Percentiles rank a stretch among this genome's conserved stretches.
phyloP scores from a whole-genome alignment of 1,140 invertebrate species.

The Mamestra configurata region DNA sequence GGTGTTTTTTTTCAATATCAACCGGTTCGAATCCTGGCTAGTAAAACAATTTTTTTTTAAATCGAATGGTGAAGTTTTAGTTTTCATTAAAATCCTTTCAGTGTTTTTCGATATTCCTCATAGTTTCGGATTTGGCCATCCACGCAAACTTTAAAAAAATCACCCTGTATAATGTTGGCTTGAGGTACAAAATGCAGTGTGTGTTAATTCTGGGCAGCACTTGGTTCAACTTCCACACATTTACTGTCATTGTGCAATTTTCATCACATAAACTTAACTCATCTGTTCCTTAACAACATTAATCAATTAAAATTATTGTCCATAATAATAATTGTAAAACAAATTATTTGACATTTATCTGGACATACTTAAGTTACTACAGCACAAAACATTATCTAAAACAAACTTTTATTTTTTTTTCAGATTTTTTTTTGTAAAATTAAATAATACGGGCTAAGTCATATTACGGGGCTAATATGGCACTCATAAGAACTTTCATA shows the following conservation, averaged over 20 bases:
- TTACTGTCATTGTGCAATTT: background rate
- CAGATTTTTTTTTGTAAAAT: background rate
- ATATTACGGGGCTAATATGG: background rate
- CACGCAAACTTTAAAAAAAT: too few relatives aligned
- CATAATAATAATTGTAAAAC: conserved; percentile 1
- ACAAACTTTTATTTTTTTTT: background rate
- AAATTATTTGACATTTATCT: background rate
- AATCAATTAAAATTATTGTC: conserved; percentile 15
- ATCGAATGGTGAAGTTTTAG: too few relatives aligned
- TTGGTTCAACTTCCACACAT: too few relatives aligned
- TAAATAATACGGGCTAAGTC: background rate
- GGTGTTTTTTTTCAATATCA: too few relatives aligned
- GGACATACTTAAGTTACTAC: background rate
- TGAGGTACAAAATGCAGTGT: too few relatives aligned
- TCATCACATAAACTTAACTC: conserved; percentile 14
- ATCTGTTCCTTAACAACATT: background rate
- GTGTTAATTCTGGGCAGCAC: too few relatives aligned
- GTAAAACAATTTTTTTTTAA: too few relatives aligned
- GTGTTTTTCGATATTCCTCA: too few relatives aligned
- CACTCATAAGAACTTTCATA: background rate
- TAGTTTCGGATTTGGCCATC: too few relatives aligned
- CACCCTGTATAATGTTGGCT: too few relatives aligned
- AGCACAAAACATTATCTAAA: background rate
- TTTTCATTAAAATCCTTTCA: too few relatives aligned
- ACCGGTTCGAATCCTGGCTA: too few relatives aligned